These are phyloP conservation scores for Zaprionus nigranus DNA, from an alignment of 1,140 invertebrate genomes.

Conservation along the genomic window DNA sequence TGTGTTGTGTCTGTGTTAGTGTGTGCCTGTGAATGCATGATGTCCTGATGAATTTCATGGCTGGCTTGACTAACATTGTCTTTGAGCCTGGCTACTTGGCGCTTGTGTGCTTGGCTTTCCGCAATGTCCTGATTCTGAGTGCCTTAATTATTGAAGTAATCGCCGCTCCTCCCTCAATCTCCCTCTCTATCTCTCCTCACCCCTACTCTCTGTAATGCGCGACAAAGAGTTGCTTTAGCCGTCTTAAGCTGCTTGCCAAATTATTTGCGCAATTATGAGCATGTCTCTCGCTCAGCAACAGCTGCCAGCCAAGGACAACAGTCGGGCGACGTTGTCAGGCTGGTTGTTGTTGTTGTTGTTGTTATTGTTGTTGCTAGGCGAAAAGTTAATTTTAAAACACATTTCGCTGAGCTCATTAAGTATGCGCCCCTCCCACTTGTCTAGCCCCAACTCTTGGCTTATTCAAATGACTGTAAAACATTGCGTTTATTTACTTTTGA, in stretches of 20 bases:
- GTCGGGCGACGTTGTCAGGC: constrained; percentile 9
- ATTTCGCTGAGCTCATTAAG: constrained; percentile 75
- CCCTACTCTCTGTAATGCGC: background rate
- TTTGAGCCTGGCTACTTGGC: constrained; percentile 3
- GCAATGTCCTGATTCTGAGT: constrained; percentile 20
- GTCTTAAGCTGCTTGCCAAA: constrained; percentile 54
- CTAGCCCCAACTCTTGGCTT: constrained; percentile 50
- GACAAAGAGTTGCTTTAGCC: constrained; percentile 30
- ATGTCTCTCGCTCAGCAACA: constrained; percentile 61
- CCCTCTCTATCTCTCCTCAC: background rate
- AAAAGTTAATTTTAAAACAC: constrained; percentile 76
- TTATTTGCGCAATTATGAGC: constrained; percentile 69
- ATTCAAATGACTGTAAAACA: constrained; percentile 64
- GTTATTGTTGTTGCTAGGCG: constrained; percentile 50
- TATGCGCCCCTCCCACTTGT: constrained; percentile 12
- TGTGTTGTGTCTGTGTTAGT: background rate
- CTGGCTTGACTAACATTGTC: constrained; percentile 16
- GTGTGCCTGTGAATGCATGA: constrained; percentile 18
- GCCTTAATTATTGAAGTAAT: constrained; percentile 48
- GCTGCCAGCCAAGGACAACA: constrained; percentile 57
- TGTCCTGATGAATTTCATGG: constrained; percentile 28
- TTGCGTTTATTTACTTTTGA: constrained; percentile 72
- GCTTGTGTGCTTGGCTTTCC: background rate
- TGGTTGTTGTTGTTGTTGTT: constrained; percentile 23
- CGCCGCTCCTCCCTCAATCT: background rate